Percentiles rank a stretch among this genome's conserved stretches.
Evolutionary conservation across 2,888 invertebrate species (phyloP).

Genomic region (Tortricodes alternella): DNA sequence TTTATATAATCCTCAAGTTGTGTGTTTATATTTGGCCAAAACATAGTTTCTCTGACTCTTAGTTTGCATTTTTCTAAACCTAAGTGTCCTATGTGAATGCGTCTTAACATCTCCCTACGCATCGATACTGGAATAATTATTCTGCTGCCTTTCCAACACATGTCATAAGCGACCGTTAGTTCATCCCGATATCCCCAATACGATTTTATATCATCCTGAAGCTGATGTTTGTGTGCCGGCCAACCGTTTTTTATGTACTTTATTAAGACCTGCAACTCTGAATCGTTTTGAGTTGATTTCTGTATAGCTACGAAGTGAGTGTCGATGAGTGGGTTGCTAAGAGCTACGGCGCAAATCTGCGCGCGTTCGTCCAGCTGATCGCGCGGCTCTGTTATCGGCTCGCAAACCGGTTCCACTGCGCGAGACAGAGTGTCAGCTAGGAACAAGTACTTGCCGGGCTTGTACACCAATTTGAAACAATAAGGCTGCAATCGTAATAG

Average conservation of each 20-base stretch:
- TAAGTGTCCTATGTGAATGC: slow-evolving; percentile 2
- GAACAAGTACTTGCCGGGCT: too few relatives aligned
- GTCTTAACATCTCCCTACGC: slow-evolving; percentile 28
- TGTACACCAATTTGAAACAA: too few relatives aligned
- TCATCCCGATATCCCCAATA: slow-evolving; percentile 29
- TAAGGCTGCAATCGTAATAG: slow-evolving; percentile 32
- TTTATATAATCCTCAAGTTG: slow-evolving; percentile 1
- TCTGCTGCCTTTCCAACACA: slow-evolving; percentile 28
- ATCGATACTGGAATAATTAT: too few relatives aligned
- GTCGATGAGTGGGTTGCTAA: too few relatives aligned
- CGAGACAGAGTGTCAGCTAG: too few relatives aligned
- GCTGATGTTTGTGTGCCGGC: slow-evolving; percentile 24
- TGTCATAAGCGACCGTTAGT: slow-evolving; percentile 12
- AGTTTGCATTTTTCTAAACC: slow-evolving; percentile 6
- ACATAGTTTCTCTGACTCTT: neutral
- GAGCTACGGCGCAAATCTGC: too few relatives aligned
- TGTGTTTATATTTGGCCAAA: slow-evolving; percentile 6
- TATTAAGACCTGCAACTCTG: slow-evolving; percentile 18
- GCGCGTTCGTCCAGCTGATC: too few relatives aligned
- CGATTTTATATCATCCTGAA: slow-evolving; percentile 11
- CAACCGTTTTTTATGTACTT: slow-evolving; percentile 26
- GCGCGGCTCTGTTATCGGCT: too few relatives aligned
- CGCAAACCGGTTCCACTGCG: too few relatives aligned
- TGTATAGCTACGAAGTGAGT: too few relatives aligned
- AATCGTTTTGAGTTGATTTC: slow-evolving; percentile 16